Conservation (phyloP, 2,888 invertebrate genomes). For the Aphodius sticticus region DNA sequence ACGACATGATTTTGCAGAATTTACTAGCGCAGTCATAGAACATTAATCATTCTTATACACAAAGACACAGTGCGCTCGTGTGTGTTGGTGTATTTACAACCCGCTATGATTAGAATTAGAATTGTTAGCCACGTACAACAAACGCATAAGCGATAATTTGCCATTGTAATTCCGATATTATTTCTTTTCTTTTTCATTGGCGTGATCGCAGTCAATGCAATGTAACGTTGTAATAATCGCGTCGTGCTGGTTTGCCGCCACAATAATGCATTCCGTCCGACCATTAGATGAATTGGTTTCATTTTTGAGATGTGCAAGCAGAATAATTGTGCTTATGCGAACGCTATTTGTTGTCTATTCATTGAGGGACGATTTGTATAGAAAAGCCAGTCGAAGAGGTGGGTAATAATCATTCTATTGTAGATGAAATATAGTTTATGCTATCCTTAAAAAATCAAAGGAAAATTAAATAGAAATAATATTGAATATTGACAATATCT, state of each 20-base stretch:
- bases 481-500: no score
- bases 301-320: background rate
- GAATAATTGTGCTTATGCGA: background rate
- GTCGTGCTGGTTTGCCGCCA: background rate
- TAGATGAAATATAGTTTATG: no score
- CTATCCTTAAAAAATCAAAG: no score
- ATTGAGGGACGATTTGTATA: background rate
- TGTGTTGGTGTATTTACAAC: background rate
- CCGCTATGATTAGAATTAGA: slow-evolving; percentile 8
- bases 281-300: background rate
- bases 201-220: background rate
- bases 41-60: slow-evolving; percentile 11
- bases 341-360: background rate
- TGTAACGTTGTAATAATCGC: background rate
- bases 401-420: no score
- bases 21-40: slow-evolving; percentile 7
- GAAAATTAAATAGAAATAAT: no score
- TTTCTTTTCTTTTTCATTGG: background rate
- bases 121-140: background rate
- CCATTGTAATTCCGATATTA: background rate
- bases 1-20: slow-evolving; percentile 15
- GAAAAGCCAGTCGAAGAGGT: no score
- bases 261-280: background rate
- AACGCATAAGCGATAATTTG: background rate
- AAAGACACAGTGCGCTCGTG: background rate